Conservation (phyloP, 2,888 invertebrate species). For the Chalcosyrphus nemorum region DNA sequence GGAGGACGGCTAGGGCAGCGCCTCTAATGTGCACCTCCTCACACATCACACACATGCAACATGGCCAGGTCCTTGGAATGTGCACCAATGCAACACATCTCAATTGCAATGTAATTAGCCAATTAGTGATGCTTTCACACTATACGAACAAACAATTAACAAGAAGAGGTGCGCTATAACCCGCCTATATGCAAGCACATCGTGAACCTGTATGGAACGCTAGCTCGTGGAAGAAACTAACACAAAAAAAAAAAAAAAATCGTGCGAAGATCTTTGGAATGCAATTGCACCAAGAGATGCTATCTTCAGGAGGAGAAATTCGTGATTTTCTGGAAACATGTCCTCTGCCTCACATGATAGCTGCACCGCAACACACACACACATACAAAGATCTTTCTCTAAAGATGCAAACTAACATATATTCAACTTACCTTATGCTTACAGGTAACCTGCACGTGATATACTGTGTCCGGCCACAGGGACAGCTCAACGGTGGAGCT, state of each 20-base stretch:
- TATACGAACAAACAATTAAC: conserved; percentile 72
- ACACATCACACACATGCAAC: conserved; percentile 47
- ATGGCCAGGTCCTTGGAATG: conserved; percentile 45
- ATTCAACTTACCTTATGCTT: conserved; percentile 78
- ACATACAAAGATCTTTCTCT: background rate
- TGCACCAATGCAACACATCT: conserved; percentile 66
- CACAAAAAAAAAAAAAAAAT: too few species aligned
- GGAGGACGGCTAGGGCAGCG: background rate
- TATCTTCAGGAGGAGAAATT: conserved; percentile 57
- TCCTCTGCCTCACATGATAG: conserved; percentile 52
- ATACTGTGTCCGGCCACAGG: conserved; percentile 91
- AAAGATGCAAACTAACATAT: background rate
- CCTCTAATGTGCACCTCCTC: conserved; percentile 26
- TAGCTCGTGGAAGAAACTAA: conserved; percentile 17
- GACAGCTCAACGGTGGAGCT: conserved; percentile 90
- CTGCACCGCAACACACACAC: background rate
- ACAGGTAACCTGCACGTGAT: conserved; percentile 88
- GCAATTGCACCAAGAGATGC: conserved; percentile 53
- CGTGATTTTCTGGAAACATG: conserved; percentile 71
- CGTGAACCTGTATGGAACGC: background rate
- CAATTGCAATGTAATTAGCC: conserved; percentile 77
- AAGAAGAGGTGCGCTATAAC: conserved; percentile 51
- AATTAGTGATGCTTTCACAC: conserved; percentile 79
- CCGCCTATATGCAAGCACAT: conserved; percentile 18
- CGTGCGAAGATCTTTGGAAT: conserved; percentile 72